Conservation (phyloP, 2,113 vertebrate genomes). For the Suncus etruscus region DNA sequence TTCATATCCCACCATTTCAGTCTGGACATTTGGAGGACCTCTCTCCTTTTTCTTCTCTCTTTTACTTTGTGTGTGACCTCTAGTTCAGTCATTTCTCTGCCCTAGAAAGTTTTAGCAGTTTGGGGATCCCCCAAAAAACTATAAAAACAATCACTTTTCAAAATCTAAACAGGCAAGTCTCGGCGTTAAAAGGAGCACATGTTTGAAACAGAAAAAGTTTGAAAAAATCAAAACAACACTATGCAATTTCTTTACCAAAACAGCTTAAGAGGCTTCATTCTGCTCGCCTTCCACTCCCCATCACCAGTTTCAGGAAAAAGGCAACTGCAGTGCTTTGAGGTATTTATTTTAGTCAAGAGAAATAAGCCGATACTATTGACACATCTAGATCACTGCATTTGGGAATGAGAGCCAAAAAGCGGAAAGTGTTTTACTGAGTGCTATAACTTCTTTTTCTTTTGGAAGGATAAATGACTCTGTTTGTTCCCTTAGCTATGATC, state of each 20-base stretch:
- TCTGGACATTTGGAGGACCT: background rate
- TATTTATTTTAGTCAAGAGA: background rate
- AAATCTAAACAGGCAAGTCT: background rate
- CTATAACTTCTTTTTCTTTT: background rate
- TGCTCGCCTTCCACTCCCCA: background rate
- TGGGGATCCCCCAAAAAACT: background rate
- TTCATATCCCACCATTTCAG: background rate
- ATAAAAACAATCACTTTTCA: background rate
- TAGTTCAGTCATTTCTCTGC: background rate
- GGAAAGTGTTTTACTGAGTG: background rate
- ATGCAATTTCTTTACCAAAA: background rate
- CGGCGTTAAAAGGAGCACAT: background rate
- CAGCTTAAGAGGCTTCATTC: background rate
- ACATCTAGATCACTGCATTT: background rate
- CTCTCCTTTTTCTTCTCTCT: background rate
- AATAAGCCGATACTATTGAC: rapidly evolving
- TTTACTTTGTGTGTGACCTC: background rate
- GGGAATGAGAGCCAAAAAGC: background rate
- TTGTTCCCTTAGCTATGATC: background rate
- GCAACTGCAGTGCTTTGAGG: background rate
- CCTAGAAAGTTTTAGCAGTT: background rate
- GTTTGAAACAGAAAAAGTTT: conserved; percentile 44
- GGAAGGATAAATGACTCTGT: background rate
- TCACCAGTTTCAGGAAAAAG: background rate
- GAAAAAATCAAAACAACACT: background rate